Percentiles rank a stretch among this genome's conserved stretches.
Conservation (phyloP, 1,140 invertebrate genomes). For the Neuroterus valhalla region DNA sequence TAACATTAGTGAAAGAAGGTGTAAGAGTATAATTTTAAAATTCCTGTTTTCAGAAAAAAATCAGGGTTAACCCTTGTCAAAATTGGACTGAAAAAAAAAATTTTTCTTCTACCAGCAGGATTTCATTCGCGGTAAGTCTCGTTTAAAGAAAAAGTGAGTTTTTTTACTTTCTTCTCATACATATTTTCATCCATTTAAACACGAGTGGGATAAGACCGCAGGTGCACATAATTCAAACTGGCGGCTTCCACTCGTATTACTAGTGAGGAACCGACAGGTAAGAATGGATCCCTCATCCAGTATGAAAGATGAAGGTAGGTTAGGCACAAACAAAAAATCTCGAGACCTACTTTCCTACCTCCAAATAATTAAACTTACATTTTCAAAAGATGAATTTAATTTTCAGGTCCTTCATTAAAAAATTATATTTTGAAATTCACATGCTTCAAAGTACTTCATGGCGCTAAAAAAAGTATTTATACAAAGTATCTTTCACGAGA, state of each 20-base stretch:
- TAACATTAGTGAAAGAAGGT: too few relatives aligned
- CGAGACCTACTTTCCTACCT: neutral
- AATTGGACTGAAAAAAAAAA: neutral
- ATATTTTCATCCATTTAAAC: neutral
- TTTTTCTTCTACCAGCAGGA: neutral
- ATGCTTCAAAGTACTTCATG: too few relatives aligned
- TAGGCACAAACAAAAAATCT: neutral
- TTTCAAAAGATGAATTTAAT: neutral
- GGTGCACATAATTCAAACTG: conserved; percentile 30
- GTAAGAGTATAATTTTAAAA: too few relatives aligned
- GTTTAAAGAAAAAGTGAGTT: neutral
- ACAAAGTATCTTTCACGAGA: too few relatives aligned
- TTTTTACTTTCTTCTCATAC: neutral
- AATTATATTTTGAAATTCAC: too few relatives aligned
- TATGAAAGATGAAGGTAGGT: conserved; percentile 30
- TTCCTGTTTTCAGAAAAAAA: too few relatives aligned
- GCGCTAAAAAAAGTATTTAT: too few relatives aligned
- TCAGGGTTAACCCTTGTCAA: too few relatives aligned
- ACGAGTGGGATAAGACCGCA: neutral
- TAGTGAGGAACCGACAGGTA: conserved; percentile 30
- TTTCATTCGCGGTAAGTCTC: neutral
- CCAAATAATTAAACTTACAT: neutral
- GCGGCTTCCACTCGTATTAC: conserved; percentile 36
- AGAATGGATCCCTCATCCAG: conserved; percentile 32
- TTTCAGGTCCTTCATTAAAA: neutral